Percentiles rank a stretch among this genome's conserved stretches.
These are phyloP conservation scores for Dolichoris vasculosae DNA, from an alignment of 1,140 invertebrate genomes.

Conservation along the genomic window DNA sequence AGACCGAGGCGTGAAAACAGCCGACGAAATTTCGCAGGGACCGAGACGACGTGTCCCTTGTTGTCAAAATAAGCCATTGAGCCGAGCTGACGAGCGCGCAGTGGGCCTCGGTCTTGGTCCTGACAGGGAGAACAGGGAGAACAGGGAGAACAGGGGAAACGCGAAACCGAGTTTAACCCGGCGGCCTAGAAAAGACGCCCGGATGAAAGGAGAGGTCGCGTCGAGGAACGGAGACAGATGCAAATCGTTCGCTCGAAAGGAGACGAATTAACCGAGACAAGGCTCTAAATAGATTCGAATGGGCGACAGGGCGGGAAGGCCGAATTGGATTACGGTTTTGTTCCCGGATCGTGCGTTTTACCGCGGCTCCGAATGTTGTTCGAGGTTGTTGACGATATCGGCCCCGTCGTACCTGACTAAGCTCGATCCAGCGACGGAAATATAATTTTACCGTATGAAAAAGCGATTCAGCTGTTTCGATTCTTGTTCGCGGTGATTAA, in stretches of 20 bases:
- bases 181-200: constrained; percentile 56
- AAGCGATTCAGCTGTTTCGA: neutral
- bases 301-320: neutral
- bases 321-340: constrained; percentile 30
- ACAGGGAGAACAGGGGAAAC: too few relatives aligned
- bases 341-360: neutral
- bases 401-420: neutral
- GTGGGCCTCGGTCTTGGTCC: too few relatives aligned
- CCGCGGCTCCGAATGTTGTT: neutral
- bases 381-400: neutral
- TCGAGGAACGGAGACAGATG: constrained; percentile 31
- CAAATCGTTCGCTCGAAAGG: constrained; percentile 29
- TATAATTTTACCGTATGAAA: neutral
- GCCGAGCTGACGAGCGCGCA: constrained; percentile 62
- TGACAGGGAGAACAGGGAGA: constrained; percentile 45
- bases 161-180: constrained; percentile 20
- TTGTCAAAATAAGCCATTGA: constrained; percentile 74
- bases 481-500: too few relatives aligned
- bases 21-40: constrained; percentile 69
- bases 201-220: neutral
- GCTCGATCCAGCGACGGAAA: neutral
- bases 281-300: neutral
- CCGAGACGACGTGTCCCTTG: constrained; percentile 62
- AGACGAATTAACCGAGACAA: constrained; percentile 15
- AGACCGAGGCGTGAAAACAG: constrained; percentile 68